Conservation (phyloP, 2,113 vertebrate species). For the Sciurus niger region DNA sequence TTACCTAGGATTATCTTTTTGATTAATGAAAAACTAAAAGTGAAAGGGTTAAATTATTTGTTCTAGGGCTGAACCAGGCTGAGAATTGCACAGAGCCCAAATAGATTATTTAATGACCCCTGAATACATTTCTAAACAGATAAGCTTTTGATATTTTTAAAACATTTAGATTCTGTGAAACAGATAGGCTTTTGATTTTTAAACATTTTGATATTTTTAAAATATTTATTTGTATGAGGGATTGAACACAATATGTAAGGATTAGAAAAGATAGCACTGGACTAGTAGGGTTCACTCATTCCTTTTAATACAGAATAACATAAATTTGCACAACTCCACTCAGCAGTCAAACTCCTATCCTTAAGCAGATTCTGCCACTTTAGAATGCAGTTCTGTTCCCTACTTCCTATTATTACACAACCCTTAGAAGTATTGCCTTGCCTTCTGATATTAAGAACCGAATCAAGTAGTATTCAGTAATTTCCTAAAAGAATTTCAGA, state of each 20-base stretch:
- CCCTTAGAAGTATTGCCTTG: background rate
- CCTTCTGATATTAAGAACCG: background rate
- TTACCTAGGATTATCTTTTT: background rate
- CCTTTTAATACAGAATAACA: background rate
- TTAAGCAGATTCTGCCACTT: too few relatives aligned
- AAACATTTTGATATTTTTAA: background rate
- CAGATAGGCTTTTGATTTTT: background rate
- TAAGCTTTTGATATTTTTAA: too few relatives aligned
- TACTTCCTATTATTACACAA: background rate
- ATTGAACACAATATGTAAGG: background rate
- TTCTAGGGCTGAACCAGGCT: background rate
- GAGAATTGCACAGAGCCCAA: background rate
- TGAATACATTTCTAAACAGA: conserved; percentile 49
- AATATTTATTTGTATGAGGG: background rate
- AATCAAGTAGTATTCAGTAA: background rate
- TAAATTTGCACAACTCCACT: background rate
- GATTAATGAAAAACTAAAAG: background rate
- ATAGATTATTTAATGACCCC: background rate
- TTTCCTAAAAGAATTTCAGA: conserved; percentile 18
- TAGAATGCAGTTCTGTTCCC: background rate
- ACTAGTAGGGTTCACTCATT: background rate
- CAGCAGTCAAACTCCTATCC: background rate
- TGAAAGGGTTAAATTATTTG: background rate
- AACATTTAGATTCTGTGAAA: too few relatives aligned
- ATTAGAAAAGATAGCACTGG: background rate